phyloP scores from a whole-genome alignment of 2,797 vertebrate genomes.

The Typhlichthys eigenmanni region DNA sequence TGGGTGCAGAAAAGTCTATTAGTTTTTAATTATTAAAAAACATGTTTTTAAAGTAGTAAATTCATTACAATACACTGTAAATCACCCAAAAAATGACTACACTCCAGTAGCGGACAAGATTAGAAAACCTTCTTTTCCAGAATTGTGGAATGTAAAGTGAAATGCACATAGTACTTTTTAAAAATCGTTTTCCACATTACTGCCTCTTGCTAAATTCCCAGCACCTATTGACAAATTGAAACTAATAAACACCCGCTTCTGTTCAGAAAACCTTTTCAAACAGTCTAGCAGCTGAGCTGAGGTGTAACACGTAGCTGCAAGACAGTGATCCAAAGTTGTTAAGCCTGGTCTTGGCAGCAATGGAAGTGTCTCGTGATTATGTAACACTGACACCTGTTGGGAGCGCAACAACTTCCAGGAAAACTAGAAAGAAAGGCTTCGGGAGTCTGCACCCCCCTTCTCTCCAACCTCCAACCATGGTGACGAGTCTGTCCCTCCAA shows the following conservation, averaged over 20 bases:
- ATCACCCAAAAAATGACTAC: no score
- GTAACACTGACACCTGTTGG: conserved; percentile 81
- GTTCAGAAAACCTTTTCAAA: conserved; percentile 2
- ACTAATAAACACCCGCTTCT: not conserved
- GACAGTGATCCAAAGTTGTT: conserved; percentile 7
- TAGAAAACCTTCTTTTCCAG: no score
- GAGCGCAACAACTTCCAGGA: conserved; percentile 52
- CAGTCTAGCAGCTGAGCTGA: not conserved
- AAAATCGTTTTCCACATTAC: not conserved
- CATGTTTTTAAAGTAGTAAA: no score
- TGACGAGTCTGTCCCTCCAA: no score
- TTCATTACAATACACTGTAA: no score
- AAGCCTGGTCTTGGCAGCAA: conserved; percentile 30
- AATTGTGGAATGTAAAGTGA: no score
- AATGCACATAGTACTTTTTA: no score
- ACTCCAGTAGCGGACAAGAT: no score
- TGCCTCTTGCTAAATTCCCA: conserved; percentile 17
- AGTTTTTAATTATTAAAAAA: conserved; percentile 7
- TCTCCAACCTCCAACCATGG: no score
- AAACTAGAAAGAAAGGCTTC: not conserved
- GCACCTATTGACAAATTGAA: conserved; percentile 51
- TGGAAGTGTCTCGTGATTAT: conserved; percentile 47
- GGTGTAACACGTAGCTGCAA: conserved; percentile 1
- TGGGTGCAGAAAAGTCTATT: no score
- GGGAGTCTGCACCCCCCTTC: no score